A percentile compares a stretch with the other conserved stretches of the same genome.
Conservation (phyloP, 2,113 vertebrate genomes). For the Rattus rattus region DNA sequence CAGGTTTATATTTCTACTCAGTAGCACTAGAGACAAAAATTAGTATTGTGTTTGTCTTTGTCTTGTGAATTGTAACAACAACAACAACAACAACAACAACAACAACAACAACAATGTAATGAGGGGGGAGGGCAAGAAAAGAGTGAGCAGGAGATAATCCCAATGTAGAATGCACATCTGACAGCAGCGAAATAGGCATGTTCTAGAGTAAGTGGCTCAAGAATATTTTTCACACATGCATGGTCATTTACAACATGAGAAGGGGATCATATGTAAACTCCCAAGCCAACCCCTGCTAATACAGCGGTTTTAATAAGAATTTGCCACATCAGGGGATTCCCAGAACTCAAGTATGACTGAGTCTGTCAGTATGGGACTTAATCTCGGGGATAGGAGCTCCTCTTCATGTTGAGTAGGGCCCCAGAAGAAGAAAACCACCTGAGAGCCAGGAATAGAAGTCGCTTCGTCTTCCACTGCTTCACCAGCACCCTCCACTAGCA, state of each 20-base stretch:
- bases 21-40: background rate
- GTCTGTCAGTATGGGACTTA: background rate
- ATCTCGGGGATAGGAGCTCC: background rate
- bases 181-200: background rate
- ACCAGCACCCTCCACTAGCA: background rate
- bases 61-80: background rate
- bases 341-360: background rate
- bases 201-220: background rate
- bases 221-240: background rate
- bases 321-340: background rate
- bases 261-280: background rate
- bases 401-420: background rate
- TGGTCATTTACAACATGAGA: background rate
- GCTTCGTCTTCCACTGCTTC: background rate
- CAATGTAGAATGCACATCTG: background rate
- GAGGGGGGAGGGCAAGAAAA: background rate
- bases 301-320: background rate
- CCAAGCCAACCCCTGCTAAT: background rate
- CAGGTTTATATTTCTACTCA: background rate
- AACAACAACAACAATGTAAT: background rate
- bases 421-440: background rate
- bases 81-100: background rate
- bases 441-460: background rate
- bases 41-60: background rate
- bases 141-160: background rate